Evolutionary conservation across 2,797 vertebrate genomes (phyloP).

Genomic region (Sciaenops ocellatus): DNA sequence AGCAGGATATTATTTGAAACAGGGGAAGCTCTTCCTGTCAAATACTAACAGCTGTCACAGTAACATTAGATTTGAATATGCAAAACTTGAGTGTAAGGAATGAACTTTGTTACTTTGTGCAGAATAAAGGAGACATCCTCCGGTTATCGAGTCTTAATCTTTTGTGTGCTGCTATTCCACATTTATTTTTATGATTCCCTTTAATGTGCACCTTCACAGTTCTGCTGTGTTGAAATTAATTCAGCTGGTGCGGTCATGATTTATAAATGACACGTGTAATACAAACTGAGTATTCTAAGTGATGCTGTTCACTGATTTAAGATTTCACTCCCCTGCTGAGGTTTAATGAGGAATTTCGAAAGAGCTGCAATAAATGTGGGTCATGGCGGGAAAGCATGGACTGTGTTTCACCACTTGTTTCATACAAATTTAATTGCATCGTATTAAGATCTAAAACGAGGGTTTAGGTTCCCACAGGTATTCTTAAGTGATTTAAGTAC

Average conservation of each 20-base stretch:
- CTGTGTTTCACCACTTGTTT: background rate
- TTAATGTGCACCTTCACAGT: background rate
- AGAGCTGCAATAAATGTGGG: slow-evolving; percentile 10
- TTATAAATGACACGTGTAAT: background rate
- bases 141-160: background rate
- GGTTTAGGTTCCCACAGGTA: background rate
- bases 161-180: background rate
- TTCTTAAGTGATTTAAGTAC: background rate
- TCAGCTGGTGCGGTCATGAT: background rate
- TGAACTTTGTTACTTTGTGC: background rate
- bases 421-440: background rate
- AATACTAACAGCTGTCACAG: slow-evolving; percentile 77
- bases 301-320: background rate
- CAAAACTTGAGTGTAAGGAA: background rate
- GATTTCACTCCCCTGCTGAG: background rate
- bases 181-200: background rate
- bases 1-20: slow-evolving; percentile 78
- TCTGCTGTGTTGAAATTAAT: background rate
- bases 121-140: background rate
- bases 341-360: background rate
- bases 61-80: rapidly evolving
- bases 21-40: slow-evolving; percentile 74
- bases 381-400: background rate
- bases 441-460: background rate
- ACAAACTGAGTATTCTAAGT: background rate